phyloP scores from a whole-genome alignment of 1,140 invertebrate genomes.

The Leptonema lineaticorne region DNA sequence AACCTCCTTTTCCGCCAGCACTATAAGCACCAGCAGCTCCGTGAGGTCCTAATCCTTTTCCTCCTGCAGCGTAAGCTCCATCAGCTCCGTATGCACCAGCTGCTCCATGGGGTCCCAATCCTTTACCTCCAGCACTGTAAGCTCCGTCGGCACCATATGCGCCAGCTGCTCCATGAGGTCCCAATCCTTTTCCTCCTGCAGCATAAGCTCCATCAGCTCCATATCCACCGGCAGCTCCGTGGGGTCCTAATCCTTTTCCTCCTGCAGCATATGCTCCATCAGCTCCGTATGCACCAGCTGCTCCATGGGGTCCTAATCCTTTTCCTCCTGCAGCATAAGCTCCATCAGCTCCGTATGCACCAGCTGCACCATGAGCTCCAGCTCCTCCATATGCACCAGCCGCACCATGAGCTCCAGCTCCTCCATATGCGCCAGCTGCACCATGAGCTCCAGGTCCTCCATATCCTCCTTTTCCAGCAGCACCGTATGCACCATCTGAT shows the following conservation, averaged over 20 bases:
- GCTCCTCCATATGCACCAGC: constrained; percentile 28
- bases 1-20: not conserved
- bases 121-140: not conserved
- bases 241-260: constrained; percentile 14
- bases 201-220: not conserved
- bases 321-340: not conserved
- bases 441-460: constrained; percentile 4
- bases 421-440: not conserved
- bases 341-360: not conserved
- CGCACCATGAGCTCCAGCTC: not conserved
- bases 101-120: not conserved
- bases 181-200: not conserved
- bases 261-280: constrained; percentile 1
- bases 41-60: constrained; percentile 6
- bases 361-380: not conserved
- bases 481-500: constrained; percentile 21
- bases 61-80: not conserved
- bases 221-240: constrained; percentile 8
- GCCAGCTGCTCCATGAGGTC: not conserved
- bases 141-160: constrained; percentile 14
- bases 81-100: not conserved
- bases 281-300: constrained; percentile 22
- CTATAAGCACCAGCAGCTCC: not conserved
- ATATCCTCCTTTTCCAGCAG: constrained; percentile 19
- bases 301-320: not conserved